phyloP scores from a whole-genome alignment of 2,113 vertebrate species.

The Ailuropoda melanoleuca region DNA sequence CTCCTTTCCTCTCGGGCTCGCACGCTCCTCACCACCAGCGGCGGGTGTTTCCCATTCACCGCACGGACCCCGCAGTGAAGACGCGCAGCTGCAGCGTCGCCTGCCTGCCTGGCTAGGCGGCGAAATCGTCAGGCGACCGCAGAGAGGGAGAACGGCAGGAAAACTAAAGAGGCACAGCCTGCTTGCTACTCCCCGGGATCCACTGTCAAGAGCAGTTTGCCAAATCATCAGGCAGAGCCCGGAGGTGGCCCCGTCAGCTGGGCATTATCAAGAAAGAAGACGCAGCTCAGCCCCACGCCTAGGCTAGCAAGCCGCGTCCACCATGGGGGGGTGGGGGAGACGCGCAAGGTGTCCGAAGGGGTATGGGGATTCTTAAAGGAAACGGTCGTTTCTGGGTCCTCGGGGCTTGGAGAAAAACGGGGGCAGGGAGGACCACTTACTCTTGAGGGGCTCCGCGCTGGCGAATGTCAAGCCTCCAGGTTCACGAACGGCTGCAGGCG shows the following conservation, averaged over 20 bases:
- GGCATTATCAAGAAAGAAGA: background rate
- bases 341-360: slow-evolving; percentile 44
- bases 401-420: rapidly evolving
- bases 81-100: slow-evolving; percentile 81
- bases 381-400: background rate
- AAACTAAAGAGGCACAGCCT: slow-evolving; percentile 8
- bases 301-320: background rate
- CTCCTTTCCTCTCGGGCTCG: slow-evolving; percentile 56
- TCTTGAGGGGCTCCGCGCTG: slow-evolving; percentile 62
- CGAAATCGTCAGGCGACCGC: slow-evolving; percentile 66
- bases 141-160: slow-evolving; percentile 8
- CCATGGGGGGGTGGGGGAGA: slow-evolving; percentile 21
- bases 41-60: slow-evolving; percentile 79
- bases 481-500: slow-evolving; percentile 65
- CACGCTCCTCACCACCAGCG: slow-evolving; percentile 73
- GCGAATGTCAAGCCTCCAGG: slow-evolving; percentile 63
- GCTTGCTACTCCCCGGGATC: slow-evolving; percentile 36
- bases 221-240: slow-evolving; percentile 24
- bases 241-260: background rate
- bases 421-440: slow-evolving; percentile 80
- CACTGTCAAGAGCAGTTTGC: slow-evolving; percentile 21
- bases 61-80: slow-evolving; percentile 84
- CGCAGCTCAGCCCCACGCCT: background rate
- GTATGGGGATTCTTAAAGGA: background rate
- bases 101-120: slow-evolving; percentile 71